Conservation (phyloP, 1,140 invertebrate species). For the Chironomus striatipennis region DNA sequence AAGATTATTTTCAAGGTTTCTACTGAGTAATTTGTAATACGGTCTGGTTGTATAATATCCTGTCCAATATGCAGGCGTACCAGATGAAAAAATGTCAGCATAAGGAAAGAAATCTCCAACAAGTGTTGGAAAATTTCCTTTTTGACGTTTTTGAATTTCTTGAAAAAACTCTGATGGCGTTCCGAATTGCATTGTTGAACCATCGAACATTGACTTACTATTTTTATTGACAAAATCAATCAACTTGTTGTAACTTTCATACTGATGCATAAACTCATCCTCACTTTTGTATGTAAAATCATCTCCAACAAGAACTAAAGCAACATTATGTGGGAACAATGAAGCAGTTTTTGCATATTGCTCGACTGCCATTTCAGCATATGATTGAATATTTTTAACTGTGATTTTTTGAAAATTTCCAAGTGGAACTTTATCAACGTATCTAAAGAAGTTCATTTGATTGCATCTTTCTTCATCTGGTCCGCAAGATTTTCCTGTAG, state of each 20-base stretch:
- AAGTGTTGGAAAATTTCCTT: slow-evolving; percentile 54
- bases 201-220: slow-evolving; percentile 49
- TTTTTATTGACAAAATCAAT: slow-evolving; percentile 68
- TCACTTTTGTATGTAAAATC: slow-evolving; percentile 68
- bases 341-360: slow-evolving; percentile 74
- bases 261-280: slow-evolving; percentile 79
- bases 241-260: slow-evolving; percentile 68
- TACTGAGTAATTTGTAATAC: slow-evolving; percentile 70
- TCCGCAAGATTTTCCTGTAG: slow-evolving; percentile 86
- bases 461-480: slow-evolving; percentile 47
- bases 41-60: slow-evolving; percentile 83
- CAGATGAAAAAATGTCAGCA: slow-evolving; percentile 72
- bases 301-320: slow-evolving; percentile 71
- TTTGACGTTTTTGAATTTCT: slow-evolving; percentile 47
- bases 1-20: slow-evolving; percentile 68
- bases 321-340: slow-evolving; percentile 69
- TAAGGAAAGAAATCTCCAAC: slow-evolving; percentile 88
- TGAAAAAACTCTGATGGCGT: slow-evolving; percentile 75
- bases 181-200: slow-evolving; percentile 67
- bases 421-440: slow-evolving; percentile 79
- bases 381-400: slow-evolving; percentile 61
- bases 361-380: slow-evolving; percentile 67
- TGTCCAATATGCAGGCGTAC: slow-evolving; percentile 77
- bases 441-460: slow-evolving; percentile 54
- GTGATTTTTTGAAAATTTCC: slow-evolving; percentile 71